phyloP scores from a whole-genome alignment of 2,888 invertebrate genomes.

The Chironomus riparius region DNA sequence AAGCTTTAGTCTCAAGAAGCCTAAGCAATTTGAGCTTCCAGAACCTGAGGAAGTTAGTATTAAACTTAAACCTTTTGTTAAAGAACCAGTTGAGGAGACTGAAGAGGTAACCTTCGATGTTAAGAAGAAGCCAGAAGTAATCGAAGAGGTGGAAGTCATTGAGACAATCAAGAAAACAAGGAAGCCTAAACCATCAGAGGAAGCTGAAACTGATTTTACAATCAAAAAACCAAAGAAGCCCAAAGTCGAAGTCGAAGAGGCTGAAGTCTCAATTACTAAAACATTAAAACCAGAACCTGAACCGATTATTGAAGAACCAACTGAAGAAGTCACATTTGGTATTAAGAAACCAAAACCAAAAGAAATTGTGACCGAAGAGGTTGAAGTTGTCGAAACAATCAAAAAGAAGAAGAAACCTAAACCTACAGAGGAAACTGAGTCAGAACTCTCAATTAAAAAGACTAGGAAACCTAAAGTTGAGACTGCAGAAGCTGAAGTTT shows the following conservation, averaged over 20 bases:
- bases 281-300: conserved; percentile 31
- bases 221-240: conserved; percentile 29
- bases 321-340: conserved; percentile 33
- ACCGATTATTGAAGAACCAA: conserved; percentile 29
- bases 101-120: conserved; percentile 29
- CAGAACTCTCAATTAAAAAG: conserved; percentile 33
- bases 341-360: conserved; percentile 33
- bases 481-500: conserved; percentile 35
- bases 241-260: background rate
- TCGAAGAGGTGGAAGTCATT: conserved; percentile 31
- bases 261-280: conserved; percentile 31
- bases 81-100: conserved; percentile 32
- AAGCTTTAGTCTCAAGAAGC: background rate
- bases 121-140: conserved; percentile 26
- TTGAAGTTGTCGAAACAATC: conserved; percentile 33
- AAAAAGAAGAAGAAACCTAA: conserved; percentile 34
- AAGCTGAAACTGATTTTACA: conserved; percentile 33
- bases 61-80: conserved; percentile 33
- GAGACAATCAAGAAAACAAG: conserved; percentile 32
- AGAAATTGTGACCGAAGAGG: conserved; percentile 34
- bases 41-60: conserved; percentile 37
- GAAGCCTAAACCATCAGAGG: conserved; percentile 32
- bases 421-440: conserved; percentile 34
- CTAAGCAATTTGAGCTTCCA: conserved; percentile 16
- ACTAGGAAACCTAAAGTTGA: conserved; percentile 31